A percentile compares a stretch with the other conserved stretches of the same genome.
These are phyloP conservation scores for Nasonia oneida DNA, from an alignment of 2,888 invertebrate species.

Conservation along the genomic window DNA sequence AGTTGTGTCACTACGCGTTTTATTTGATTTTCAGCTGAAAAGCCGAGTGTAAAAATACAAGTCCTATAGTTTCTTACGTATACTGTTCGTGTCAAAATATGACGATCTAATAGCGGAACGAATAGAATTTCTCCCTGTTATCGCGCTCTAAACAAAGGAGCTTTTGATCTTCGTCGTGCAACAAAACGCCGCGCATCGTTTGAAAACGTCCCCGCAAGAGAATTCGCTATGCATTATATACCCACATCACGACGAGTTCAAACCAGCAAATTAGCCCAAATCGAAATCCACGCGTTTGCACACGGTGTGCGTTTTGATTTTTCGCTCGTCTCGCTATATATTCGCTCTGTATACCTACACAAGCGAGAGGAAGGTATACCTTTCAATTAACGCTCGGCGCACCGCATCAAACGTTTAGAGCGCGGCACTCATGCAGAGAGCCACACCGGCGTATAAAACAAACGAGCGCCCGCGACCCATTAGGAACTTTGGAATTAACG, in stretches of 20 bases:
- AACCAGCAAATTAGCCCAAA: not conserved
- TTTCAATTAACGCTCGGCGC: conserved; percentile 18
- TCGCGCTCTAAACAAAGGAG: too few species aligned
- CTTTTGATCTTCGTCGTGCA: too few species aligned
- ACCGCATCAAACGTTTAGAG: conserved; percentile 28
- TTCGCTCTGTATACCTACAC: not conserved
- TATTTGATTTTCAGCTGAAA: conserved; percentile 5
- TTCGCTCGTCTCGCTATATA: not conserved
- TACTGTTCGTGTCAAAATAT: too few species aligned
- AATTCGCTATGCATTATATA: too few species aligned
- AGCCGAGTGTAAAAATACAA: not conserved
- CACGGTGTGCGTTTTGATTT: not conserved
- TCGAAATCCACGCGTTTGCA: not conserved
- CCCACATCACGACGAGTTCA: not conserved
- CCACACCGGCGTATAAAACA: conserved; percentile 1
- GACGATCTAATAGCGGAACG: too few species aligned
- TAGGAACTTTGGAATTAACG: conserved; percentile 34
- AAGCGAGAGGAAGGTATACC: not conserved
- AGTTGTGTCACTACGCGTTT: conserved; percentile 1
- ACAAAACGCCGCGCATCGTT: too few species aligned
- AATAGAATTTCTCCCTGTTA: too few species aligned
- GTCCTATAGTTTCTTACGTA: too few species aligned
- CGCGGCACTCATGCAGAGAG: not conserved
- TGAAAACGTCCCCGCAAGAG: too few species aligned
- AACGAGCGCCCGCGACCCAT: conserved; percentile 5